Evolutionary conservation across 2,113 vertebrate genomes (phyloP).

Genomic region (Podarcis muralis): DNA sequence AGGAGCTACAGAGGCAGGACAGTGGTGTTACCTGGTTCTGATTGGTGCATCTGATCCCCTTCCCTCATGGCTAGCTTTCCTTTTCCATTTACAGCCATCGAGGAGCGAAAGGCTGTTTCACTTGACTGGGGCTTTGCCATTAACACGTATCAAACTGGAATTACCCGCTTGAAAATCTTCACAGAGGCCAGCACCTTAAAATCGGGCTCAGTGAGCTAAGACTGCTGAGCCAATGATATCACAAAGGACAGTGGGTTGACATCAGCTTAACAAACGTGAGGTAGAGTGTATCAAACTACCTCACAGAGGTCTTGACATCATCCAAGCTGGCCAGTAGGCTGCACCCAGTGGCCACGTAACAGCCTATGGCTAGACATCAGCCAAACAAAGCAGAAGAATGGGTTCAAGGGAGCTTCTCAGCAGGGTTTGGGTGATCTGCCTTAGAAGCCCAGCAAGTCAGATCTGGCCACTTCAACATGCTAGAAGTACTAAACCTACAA

Average conservation of each 20-base stretch:
- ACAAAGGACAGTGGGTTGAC: constrained; percentile 10
- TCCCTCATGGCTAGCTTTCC: constrained; percentile 9
- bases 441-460: background rate
- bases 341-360: background rate
- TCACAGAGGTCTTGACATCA: background rate
- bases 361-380: background rate
- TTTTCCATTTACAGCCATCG: constrained; percentile 12
- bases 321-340: background rate
- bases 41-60: constrained; percentile 1
- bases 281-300: background rate
- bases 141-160: background rate
- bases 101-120: background rate
- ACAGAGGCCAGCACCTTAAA: background rate
- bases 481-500: background rate
- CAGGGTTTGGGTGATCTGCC: background rate
- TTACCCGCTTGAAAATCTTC: background rate
- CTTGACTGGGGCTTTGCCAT: background rate
- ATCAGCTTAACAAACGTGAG: constrained; percentile 5
- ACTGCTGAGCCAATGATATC: constrained; percentile 4
- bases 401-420: no score
- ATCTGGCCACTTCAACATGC: background rate
- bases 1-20: rapidly evolving
- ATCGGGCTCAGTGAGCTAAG: background rate
- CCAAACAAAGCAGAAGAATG: background rate
- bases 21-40: constrained; percentile 9